phyloP scores from a whole-genome alignment of 2,797 vertebrate species.

The Pseudocheirus occidentalis region DNA sequence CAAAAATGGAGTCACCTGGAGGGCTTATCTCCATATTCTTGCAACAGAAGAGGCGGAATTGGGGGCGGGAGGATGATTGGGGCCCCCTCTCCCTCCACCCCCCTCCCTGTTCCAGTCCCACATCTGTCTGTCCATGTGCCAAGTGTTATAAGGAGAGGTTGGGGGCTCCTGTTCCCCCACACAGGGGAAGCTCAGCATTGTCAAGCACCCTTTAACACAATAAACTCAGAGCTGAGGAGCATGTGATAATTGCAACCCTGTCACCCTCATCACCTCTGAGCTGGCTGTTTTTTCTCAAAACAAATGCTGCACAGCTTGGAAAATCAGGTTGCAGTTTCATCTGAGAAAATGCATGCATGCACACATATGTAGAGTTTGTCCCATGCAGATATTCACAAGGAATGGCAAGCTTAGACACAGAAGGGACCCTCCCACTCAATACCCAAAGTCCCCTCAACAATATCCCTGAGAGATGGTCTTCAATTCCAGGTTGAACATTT shows the following conservation, averaged over 20 bases:
- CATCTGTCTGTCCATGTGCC: constrained; percentile 78
- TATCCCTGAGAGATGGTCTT: neutral
- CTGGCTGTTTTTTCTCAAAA: constrained; percentile 80
- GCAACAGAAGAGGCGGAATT: neutral
- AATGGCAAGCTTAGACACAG: neutral
- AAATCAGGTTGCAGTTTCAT: constrained; percentile 79
- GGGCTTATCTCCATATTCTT: constrained; percentile 31
- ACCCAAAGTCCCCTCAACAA: neutral
- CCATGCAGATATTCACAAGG: neutral
- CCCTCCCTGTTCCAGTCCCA: neutral
- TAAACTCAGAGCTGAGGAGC: constrained; percentile 79
- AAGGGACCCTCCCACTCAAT: neutral
- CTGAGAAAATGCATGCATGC: constrained; percentile 75
- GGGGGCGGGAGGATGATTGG: constrained; percentile 26
- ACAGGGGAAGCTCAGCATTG: constrained; percentile 75
- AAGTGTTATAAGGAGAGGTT: constrained; percentile 74
- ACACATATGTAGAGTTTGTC: constrained; percentile 37
- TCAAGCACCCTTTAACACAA: constrained; percentile 74
- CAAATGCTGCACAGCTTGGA: constrained; percentile 79
- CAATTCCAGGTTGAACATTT: neutral
- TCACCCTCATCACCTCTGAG: constrained; percentile 85
- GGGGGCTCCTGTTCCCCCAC: constrained; percentile 78
- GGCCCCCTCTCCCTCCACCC: constrained; percentile 45
- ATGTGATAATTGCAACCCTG: constrained; percentile 85
- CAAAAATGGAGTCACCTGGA: neutral